Base-by-base conservation (phyloP, 1,140 invertebrate genomes). In the Drosophila truncata region DNA sequence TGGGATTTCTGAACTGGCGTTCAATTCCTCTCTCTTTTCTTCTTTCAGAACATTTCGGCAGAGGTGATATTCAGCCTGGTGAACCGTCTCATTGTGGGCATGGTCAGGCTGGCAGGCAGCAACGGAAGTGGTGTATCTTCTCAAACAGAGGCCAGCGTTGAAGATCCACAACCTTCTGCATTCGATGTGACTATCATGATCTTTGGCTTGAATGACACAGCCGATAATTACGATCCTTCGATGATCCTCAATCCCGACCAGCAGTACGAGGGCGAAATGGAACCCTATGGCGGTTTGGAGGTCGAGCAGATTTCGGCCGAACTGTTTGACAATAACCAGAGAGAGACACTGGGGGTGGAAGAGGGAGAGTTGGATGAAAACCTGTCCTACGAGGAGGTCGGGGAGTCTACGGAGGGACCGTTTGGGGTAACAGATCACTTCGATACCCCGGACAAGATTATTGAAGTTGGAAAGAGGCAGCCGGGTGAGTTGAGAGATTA, bases 41-140 rank as follows among this genome's bases (percentile, higher is more conserved):
- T 64, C 42, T 47, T 71, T 33, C 44, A 92, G 91, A 91, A 91
- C 42, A 91, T 92, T 71, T 61, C 61, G 29, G 91, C 87, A 11
- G 80, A 90, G 37, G 91, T 92, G n/a, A 74, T 82, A 47, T 86
- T 92, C 44, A 92, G 87, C 50, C 86, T 91, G 70, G 50, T 78
- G 5, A 63, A 90, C 54, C 69, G 65, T 7, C 52, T 86, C 20
- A 61, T 92, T 3, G 67, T 82, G 35, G 91, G 91, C 35, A 52
- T 70, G n/a, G 71, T 92, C 16, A 63, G 58, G 5, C 41, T 86
- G 29, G 33, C 79, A 27, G 46, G 60, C 16, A 54, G 16, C 18
- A 86, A 83, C 44, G 13, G 41, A 16, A 78, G 39, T 8, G 33
- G 42, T 16, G 31, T 27, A 4, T 3, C 16, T 13, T 0, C 54